Conservation (phyloP, 92 coral and sea anemone species). For the Palythoa grandis region DNA sequence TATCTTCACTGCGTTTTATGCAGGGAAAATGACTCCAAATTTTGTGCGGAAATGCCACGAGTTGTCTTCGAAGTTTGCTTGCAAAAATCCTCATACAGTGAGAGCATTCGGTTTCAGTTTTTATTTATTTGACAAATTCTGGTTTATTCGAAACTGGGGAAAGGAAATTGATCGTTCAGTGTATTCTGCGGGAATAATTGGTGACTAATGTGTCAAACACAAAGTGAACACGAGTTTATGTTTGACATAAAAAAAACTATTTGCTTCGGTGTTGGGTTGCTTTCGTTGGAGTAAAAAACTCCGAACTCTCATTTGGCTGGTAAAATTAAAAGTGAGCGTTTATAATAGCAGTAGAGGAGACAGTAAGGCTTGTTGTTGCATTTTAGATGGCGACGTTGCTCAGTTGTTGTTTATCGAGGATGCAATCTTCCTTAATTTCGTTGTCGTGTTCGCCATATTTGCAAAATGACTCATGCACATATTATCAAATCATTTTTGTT, state of each 20-base stretch:
- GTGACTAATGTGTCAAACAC: neutral
- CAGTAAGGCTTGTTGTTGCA: neutral
- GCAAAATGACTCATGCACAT: constrained; percentile 41
- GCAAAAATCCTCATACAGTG: constrained; percentile 6
- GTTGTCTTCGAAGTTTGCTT: constrained; percentile 39
- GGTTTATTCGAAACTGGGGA: neutral
- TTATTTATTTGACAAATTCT: neutral
- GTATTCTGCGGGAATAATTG: neutral
- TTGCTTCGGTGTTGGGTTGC: constrained; percentile 4
- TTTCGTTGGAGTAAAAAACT: neutral
- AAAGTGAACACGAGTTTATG: neutral
- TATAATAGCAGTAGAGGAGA: neutral
- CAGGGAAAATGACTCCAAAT: constrained; percentile 3
- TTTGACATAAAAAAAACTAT: constrained; percentile 15
- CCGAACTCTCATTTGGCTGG: neutral
- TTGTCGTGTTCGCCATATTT: constrained; percentile 31
- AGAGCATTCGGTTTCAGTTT: constrained; percentile 36
- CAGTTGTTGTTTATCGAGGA: constrained; percentile 24
- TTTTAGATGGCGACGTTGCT: neutral
- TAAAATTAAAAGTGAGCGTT: neutral
- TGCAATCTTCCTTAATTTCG: constrained; percentile 31
- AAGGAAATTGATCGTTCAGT: neutral
- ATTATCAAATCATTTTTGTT: constrained; percentile 26
- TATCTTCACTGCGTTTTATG: neutral
- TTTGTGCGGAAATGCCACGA: constrained; percentile 47